phyloP scores from a whole-genome alignment of 2,113 vertebrate genomes.

The Macroglossus sobrinus region DNA sequence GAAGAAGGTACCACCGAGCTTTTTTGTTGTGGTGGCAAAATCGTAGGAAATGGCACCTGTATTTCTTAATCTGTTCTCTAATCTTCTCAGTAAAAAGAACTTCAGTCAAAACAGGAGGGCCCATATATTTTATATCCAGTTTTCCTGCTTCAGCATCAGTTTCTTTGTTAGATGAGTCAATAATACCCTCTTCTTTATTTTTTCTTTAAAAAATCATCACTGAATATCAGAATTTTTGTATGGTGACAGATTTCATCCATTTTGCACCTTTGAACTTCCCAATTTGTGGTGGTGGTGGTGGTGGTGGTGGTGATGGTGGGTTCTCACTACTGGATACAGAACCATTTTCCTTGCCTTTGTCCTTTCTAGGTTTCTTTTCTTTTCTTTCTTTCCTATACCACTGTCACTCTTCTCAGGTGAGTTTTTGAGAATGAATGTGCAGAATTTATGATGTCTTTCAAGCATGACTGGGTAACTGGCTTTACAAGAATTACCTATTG shows the following conservation, averaged over 20 bases:
- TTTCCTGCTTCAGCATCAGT: conserved; percentile 97
- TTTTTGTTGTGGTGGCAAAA: conserved; percentile 94
- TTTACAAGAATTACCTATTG: conserved; percentile 98
- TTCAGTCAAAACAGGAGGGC: conserved; percentile 96
- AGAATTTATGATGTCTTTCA: conserved; percentile 99
- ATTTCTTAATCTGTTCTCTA: conserved; percentile 97
- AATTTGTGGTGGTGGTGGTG: conserved; percentile 76
- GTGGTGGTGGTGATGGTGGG: conserved; percentile 81
- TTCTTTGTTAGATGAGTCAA: conserved; percentile 94
- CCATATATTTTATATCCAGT: conserved; percentile 97
- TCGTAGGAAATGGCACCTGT: conserved; percentile 95
- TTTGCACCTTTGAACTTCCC: conserved; percentile 94
- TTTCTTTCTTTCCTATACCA: conserved; percentile 94
- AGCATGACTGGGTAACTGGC: conserved; percentile 98
- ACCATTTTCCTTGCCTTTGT: conserved; percentile 98
- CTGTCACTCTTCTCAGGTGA: conserved; percentile 94
- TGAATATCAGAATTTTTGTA: conserved; percentile 95
- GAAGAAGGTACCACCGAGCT: too few relatives aligned
- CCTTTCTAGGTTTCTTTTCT: conserved; percentile 97
- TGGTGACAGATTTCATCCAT: conserved; percentile 99
- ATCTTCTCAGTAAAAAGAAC: conserved; percentile 97
- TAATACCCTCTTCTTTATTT: conserved; percentile 93
- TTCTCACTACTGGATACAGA: conserved; percentile 90
- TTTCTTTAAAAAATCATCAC: conserved; percentile 96
- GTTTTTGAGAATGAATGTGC: conserved; percentile 99